Evolutionary conservation across 2,888 invertebrate species (phyloP).

Genomic region (Latrodectus hesperus): DNA sequence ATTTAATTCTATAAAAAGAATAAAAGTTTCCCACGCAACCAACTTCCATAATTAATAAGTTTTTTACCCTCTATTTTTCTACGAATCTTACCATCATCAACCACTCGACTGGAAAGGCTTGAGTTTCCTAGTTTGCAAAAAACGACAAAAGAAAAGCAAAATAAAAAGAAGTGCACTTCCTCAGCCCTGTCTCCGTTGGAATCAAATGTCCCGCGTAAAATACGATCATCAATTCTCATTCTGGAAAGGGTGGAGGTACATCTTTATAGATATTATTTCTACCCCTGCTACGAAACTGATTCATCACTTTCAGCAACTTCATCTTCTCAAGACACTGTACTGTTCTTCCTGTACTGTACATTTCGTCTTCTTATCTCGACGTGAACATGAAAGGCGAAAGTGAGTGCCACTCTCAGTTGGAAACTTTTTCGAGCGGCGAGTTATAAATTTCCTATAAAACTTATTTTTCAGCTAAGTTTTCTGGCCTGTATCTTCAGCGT

Average conservation of each 20-base stretch:
- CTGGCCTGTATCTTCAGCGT: no score
- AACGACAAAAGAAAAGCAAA: slow-evolving; percentile 11
- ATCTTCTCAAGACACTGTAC: not conserved
- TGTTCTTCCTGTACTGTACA: not conserved
- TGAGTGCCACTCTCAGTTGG: slow-evolving; percentile 8
- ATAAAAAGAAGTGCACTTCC: slow-evolving; percentile 15
- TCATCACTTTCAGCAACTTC: slow-evolving; percentile 40
- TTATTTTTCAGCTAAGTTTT: no score
- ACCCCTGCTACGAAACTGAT: slow-evolving; percentile 2
- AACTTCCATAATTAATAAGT: no score
- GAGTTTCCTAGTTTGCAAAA: not conserved
- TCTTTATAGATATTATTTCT: slow-evolving; percentile 36
- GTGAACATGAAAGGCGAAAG: not conserved
- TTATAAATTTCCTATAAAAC: no score
- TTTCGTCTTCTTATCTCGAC: no score
- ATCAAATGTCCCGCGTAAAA: not conserved
- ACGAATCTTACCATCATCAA: no score
- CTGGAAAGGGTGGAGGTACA: not conserved
- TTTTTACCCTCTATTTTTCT: no score
- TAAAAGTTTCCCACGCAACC: no score
- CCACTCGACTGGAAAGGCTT: no score
- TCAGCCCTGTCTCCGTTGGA: not conserved
- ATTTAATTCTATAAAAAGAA: no score
- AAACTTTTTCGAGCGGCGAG: no score
- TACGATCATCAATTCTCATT: slow-evolving; percentile 47